Evolutionary conservation across 2,888 invertebrate genomes (phyloP).

Genomic region (Criorhina ranunculi): DNA sequence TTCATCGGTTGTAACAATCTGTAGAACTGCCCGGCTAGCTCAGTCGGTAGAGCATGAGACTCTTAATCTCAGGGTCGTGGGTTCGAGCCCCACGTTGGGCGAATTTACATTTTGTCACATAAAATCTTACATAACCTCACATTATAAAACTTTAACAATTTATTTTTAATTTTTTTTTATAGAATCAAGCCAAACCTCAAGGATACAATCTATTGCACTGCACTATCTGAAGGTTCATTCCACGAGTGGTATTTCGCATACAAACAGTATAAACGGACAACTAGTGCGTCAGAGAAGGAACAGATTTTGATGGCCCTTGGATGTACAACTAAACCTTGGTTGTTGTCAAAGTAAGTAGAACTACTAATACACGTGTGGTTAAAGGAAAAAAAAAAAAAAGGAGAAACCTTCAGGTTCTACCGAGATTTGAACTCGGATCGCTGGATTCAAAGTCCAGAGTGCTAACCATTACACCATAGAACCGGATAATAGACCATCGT

Average conservation of each 20-base stretch:
- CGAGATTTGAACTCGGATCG: slow-evolving; percentile 85
- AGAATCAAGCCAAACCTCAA: slow-evolving; percentile 88
- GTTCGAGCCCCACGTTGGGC: slow-evolving; percentile 80
- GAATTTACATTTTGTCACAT: slow-evolving; percentile 23
- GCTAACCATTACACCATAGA: slow-evolving; percentile 85
- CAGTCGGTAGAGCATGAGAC: slow-evolving; percentile 85
- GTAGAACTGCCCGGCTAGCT: slow-evolving; percentile 80
- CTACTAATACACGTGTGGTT: not conserved
- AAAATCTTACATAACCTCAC: not conserved
- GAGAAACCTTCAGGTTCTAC: slow-evolving; percentile 81
- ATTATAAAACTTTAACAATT: not conserved
- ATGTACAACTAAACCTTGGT: slow-evolving; percentile 86
- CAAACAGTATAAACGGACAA: slow-evolving; percentile 83
- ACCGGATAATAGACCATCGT: slow-evolving; percentile 72
- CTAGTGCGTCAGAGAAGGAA: slow-evolving; percentile 87
- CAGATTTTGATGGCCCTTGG: slow-evolving; percentile 86
- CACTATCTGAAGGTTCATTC: slow-evolving; percentile 87
- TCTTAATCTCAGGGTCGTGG: slow-evolving; percentile 85
- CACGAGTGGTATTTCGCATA: slow-evolving; percentile 89
- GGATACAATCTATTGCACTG: slow-evolving; percentile 88
- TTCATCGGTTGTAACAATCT: not conserved
- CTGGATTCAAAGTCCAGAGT: slow-evolving; percentile 84
- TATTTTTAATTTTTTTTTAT: slow-evolving; percentile 74
- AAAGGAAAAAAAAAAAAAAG: not conserved
- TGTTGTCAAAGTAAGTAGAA: slow-evolving; percentile 85